These are phyloP conservation scores for Zelleria hepariella DNA, from an alignment of 2,888 invertebrate species.

Conservation along the genomic window DNA sequence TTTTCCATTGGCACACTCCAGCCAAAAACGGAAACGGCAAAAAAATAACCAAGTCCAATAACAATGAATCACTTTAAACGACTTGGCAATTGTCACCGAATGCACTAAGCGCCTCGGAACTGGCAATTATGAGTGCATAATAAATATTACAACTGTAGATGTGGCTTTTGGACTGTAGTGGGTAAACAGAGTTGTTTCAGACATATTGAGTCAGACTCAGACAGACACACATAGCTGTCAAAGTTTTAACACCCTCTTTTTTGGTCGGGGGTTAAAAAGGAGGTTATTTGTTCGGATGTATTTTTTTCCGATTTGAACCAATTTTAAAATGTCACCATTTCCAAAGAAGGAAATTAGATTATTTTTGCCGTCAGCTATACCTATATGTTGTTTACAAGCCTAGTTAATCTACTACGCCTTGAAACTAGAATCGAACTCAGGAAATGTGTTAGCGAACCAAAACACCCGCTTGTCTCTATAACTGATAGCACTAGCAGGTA, in stretches of 20 bases:
- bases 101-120: conserved; percentile 12
- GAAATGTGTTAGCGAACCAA: background rate
- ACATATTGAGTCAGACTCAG: too few relatives aligned
- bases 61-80: conserved; percentile 4
- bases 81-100: conserved; percentile 10
- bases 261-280: too few relatives aligned
- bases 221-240: too few relatives aligned
- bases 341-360: too few relatives aligned
- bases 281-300: too few relatives aligned
- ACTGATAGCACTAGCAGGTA: background rate
- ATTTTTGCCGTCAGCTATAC: too few relatives aligned
- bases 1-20: background rate
- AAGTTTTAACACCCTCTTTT: too few relatives aligned
- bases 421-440: background rate
- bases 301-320: too few relatives aligned
- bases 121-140: conserved; percentile 9
- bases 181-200: too few relatives aligned
- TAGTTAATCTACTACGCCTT: too few relatives aligned
- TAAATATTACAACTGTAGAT: conserved; percentile 3
- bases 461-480: background rate
- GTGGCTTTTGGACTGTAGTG: background rate
- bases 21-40: background rate
- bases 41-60: background rate
- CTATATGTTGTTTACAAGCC: too few relatives aligned
- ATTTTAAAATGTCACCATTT: too few relatives aligned